Conservation (phyloP, 2,797 vertebrate species). For the Sitta carolinensis region DNA sequence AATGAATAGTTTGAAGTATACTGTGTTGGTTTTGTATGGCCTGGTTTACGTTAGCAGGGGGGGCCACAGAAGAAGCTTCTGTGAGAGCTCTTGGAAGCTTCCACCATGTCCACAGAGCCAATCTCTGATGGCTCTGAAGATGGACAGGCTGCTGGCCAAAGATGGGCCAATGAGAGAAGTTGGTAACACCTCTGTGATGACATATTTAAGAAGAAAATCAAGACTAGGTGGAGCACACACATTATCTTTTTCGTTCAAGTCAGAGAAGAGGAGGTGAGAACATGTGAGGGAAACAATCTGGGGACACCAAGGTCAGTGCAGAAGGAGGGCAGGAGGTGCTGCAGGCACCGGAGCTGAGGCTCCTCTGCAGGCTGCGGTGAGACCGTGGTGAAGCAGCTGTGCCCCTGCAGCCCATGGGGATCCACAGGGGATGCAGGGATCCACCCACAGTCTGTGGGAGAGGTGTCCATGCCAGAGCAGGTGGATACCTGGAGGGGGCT, state of each 20-base stretch:
- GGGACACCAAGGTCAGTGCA: no score
- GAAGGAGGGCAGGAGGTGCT: background rate
- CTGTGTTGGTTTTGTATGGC: background rate
- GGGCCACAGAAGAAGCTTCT: background rate
- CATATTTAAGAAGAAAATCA: no score
- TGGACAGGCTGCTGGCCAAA: no score
- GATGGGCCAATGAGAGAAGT: no score
- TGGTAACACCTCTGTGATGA: no score
- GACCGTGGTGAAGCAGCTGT: background rate
- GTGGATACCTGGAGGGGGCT: background rate
- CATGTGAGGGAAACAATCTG: background rate
- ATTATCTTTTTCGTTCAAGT: no score
- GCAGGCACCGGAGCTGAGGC: accelerated
- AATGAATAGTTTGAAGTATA: background rate
- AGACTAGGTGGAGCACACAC: background rate
- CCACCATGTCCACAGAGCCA: background rate
- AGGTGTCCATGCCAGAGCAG: accelerated
- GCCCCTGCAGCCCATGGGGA: no score
- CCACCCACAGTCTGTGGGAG: background rate
- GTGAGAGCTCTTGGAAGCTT: background rate
- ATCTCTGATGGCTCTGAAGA: background rate
- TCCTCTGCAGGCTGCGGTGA: background rate
- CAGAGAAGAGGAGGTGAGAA: background rate
- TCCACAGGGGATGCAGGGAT: background rate
- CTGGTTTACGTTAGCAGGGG: background rate